phyloP scores from a whole-genome alignment of 2,797 vertebrate genomes.

The Uromys caudimaculatus region DNA sequence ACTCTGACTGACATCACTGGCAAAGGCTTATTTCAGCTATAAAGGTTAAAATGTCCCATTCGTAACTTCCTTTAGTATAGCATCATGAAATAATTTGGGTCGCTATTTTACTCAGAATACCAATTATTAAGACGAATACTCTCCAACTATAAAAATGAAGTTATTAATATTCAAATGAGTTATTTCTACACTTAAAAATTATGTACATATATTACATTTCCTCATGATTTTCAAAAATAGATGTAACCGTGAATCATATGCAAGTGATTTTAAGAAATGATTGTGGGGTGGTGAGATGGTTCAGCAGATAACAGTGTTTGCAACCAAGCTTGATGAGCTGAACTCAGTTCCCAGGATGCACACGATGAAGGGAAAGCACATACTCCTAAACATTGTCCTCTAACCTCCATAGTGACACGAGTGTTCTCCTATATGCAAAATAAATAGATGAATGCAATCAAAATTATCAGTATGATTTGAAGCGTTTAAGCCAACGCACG shows the following conservation, averaged over 20 bases:
- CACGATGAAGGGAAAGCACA: background rate
- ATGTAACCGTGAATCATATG: background rate
- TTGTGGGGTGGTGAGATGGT: background rate
- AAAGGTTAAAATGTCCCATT: background rate
- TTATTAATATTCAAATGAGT: background rate
- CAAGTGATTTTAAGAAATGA: slow-evolving; percentile 1
- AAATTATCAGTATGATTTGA: slow-evolving; percentile 2
- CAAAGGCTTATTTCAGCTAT: background rate
- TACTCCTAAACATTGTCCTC: background rate
- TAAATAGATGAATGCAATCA: background rate
- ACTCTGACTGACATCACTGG: background rate
- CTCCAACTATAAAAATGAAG: background rate
- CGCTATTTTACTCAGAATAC: background rate
- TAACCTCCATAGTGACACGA: background rate
- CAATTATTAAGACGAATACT: slow-evolving; percentile 34
- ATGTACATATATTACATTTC: background rate
- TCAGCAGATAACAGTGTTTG: background rate
- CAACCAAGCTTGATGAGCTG: background rate
- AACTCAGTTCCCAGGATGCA: background rate
- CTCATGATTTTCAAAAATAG: background rate
- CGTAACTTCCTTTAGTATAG: background rate
- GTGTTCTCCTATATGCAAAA: background rate
- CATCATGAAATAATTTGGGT: background rate
- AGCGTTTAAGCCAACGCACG: slow-evolving; percentile 5
- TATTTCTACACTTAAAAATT: slow-evolving; percentile 9